Base-by-base conservation (phyloP, 2,113 vertebrate genomes). In the Zootoca vivipara region DNA sequence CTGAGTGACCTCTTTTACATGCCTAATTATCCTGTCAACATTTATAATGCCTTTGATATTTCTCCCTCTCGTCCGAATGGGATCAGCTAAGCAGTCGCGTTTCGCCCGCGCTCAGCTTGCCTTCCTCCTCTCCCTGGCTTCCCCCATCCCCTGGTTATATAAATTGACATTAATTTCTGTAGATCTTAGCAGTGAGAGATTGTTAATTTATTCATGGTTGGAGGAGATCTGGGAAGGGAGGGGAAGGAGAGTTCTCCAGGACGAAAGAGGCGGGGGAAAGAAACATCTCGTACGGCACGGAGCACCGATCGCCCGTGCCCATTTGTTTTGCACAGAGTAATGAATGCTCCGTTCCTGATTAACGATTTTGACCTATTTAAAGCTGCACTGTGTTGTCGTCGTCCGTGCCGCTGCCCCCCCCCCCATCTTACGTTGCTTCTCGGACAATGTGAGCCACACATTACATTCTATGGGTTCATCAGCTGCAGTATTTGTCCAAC, bases 391-490 rank as follows among this genome's bases (percentile, higher is more conserved):
- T 97, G 46, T 52, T 9, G 9, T 52, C 46, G 46, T 52, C 46
- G 10, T 46, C 46, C 46, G n/a, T n/a, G n/a, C 46, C 10, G 46
- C 46, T 9, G 0, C 9, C 46, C 0, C 46, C 46, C 46, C 46
- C 46, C 10, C 46, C 46, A 52, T 94, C 89, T 83, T 83, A 52
- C 77, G 83, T 22, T 89, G 92, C 75, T 95, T 93, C 93, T 96
- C 82, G 93, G 96, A 96, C 93, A 91, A 89, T 93, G 86, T 92
- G 95, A 75, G 83, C 95, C 95, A 94, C 95, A 95, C 96, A 95
- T 95, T 90, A 93, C 95, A 95, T 95, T 94, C 86, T 94, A 83
- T 94, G 95, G 46, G 94, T 92, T 89, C 93, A 93, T 94, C 93
- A 95, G 93, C 94, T 95, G 92, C 87, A 93, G 93, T 92, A 94